Base-by-base conservation (phyloP, 53 echinoderm and acorn worm species). In the Zoroaster sp. region DNA sequence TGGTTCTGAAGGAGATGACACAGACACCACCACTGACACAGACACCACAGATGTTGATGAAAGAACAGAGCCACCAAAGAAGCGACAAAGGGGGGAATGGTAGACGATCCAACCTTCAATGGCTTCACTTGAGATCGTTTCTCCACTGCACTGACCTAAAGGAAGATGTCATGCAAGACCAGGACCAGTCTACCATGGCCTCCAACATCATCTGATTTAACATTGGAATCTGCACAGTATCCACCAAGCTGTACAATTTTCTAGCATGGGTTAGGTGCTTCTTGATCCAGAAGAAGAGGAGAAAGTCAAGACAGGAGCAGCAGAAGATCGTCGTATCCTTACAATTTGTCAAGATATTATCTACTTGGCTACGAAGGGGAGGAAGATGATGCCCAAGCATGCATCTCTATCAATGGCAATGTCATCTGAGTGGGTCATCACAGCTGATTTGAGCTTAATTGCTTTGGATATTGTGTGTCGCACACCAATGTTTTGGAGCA, bases 241-340 rank as follows among this genome's bases (percentile, higher is more conserved):
- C 90, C 28, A 1, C 63, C 1, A 41, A 87, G 51, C 66, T 93
- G 35, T 90, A 32, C 46, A 93, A 93, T 74, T 88, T 93, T 28
- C 11, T 93, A 4, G 87, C 93, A 25, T 93, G 93, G 93, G 1
- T 66, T 66, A 10, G 91, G 91, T 2, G 54, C 80, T 45, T 83
- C 83, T 34, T 49, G 75, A 55, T 46, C 38, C 65, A 5, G 21
- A 31, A 54, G 75, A 63, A 4, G 75, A 59, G 0, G 4, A 3
- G 13, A 20, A 5, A 14, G 91, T 91, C 13, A 47, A 59, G 0
- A 46, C 39, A 15, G 8, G 21, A n/a, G 86, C 76, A 8, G 66
- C 4, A 18, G 70, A 69, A 30, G 49, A 74, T 23, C 69, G 78
- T 5, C 70, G 87, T 12, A 13, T 86, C 13, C 33, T 86, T n/a